Evolutionary conservation across 2,113 vertebrate species (phyloP).

Genomic region (Carassius auratus): DNA sequence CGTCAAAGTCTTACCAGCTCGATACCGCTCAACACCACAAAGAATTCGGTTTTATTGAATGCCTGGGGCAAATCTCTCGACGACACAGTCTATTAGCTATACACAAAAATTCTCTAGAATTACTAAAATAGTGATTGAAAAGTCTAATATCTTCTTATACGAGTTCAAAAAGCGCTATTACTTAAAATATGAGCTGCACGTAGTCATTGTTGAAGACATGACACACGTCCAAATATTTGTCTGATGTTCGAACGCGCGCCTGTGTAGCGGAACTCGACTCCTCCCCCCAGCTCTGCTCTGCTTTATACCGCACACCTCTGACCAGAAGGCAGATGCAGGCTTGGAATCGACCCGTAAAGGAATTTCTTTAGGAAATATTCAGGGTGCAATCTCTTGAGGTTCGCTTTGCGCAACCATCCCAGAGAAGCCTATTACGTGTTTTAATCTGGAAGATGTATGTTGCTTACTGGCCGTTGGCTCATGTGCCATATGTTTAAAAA

Average conservation of each 20-base stretch:
- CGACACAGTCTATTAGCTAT: background rate
- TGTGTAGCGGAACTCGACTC: background rate
- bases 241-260: conserved; percentile 16
- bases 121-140: background rate
- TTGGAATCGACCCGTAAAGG: background rate
- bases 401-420: background rate
- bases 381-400: background rate
- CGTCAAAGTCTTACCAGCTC: conserved; percentile 8
- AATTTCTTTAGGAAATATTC: background rate
- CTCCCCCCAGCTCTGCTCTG: background rate
- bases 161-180: background rate
- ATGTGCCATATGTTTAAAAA: background rate
- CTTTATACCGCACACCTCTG: background rate
- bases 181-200: background rate
- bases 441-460: background rate
- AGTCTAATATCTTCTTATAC: background rate
- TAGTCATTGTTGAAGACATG: background rate
- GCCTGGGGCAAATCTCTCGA: background rate
- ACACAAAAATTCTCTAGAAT: background rate
- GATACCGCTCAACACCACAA: background rate
- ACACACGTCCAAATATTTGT: background rate
- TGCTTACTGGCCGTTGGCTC: background rate
- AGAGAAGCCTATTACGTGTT: background rate
- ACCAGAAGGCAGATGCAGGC: background rate
- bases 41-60: background rate